Conservation (phyloP, 2,888 invertebrate genomes). For the Lottia scabra region DNA sequence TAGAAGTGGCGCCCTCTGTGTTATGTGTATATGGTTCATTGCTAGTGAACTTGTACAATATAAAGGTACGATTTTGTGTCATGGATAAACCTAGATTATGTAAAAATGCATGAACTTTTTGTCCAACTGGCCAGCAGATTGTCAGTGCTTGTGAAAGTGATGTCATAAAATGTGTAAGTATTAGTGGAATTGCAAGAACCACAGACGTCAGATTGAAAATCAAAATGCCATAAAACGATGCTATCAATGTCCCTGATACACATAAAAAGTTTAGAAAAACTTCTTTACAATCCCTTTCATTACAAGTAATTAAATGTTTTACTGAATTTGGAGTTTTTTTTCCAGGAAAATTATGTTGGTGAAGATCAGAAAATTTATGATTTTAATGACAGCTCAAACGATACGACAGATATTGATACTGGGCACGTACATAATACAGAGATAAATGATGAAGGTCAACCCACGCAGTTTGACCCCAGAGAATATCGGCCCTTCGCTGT, state of each 20-base stretch:
- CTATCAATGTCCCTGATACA: too few relatives aligned
- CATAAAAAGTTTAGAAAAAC: too few relatives aligned
- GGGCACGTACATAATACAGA: slow-evolving; percentile 32
- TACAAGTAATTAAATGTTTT: too few relatives aligned
- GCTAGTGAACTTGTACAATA: slow-evolving; percentile 87
- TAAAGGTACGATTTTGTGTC: slow-evolving; percentile 74
- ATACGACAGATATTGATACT: slow-evolving; percentile 12
- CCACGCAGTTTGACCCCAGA: slow-evolving; percentile 81
- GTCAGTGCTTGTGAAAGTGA: too few relatives aligned
- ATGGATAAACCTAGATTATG: too few relatives aligned
- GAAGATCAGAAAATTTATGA: slow-evolving; percentile 95
- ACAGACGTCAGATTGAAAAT: too few relatives aligned
- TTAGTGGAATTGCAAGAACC: too few relatives aligned
- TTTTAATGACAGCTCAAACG: slow-evolving; percentile 73
- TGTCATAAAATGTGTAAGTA: too few relatives aligned
- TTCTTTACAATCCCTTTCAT: too few relatives aligned
- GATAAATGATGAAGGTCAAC: slow-evolving; percentile 34
- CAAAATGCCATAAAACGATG: too few relatives aligned
- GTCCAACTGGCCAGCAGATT: not conserved
- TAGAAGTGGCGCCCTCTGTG: slow-evolving; percentile 95
- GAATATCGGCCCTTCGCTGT: slow-evolving; percentile 91
- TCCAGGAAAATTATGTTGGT: slow-evolving; percentile 94
- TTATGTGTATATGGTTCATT: slow-evolving; percentile 92
- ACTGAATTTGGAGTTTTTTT: too few relatives aligned
- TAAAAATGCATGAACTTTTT: too few relatives aligned